Evolutionary conservation across 2,888 invertebrate genomes (phyloP).

Genomic region (Lobophora halterata): DNA sequence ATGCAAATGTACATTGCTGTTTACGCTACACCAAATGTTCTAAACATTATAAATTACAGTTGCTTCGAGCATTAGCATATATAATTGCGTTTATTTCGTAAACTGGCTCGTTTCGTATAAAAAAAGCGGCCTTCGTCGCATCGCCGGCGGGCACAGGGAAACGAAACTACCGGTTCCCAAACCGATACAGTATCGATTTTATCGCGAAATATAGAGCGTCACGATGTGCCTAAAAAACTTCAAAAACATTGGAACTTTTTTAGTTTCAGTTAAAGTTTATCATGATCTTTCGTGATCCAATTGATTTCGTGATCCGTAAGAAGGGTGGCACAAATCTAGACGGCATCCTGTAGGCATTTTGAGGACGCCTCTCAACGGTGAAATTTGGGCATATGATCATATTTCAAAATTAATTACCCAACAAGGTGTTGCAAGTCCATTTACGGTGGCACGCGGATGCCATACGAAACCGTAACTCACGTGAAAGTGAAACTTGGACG

Average conservation of each 20-base stretch:
- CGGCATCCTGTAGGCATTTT: no score
- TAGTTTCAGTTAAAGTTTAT: no score
- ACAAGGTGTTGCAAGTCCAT: no score
- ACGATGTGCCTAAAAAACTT: no score
- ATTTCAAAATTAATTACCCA: no score
- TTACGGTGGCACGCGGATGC: conserved; percentile 39
- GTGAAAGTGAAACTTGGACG: conserved; percentile 73
- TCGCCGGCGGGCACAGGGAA: conserved; percentile 23
- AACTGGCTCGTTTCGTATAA: conserved; percentile 36
- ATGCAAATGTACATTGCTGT: conserved; percentile 17
- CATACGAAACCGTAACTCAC: conserved; percentile 63
- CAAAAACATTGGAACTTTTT: no score
- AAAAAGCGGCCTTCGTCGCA: conserved; percentile 35
- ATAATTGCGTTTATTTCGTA: conserved; percentile 43
- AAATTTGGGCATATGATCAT: no score
- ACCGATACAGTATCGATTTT: conserved; percentile 38
- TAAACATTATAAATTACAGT: conserved; percentile 29
- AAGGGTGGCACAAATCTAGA: no score
- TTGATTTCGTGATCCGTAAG: no score
- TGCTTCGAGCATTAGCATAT: conserved; percentile 36
- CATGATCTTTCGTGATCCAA: no score
- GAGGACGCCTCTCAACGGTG: no score
- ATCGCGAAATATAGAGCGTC: no score
- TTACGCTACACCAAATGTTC: conserved; percentile 22
- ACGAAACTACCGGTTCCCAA: conserved; percentile 49